Evolutionary conservation across 2,888 invertebrate species (phyloP).

Genomic region (Stramonita haemastoma): DNA sequence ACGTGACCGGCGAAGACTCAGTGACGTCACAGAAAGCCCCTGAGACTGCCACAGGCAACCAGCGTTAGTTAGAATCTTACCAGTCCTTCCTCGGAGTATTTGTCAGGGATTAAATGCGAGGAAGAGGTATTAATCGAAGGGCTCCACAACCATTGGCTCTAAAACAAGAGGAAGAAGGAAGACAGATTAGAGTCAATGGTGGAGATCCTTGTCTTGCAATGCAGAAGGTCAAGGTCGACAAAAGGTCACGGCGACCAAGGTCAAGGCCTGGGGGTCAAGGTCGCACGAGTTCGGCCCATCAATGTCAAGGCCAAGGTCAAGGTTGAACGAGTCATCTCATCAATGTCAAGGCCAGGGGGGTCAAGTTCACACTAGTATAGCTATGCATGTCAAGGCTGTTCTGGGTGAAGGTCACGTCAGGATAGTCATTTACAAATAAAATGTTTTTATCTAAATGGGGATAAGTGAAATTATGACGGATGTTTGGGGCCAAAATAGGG

Average conservation of each 20-base stretch:
- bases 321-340: neutral
- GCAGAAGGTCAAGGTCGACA: constrained; percentile 19
- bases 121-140: constrained; percentile 68
- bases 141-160: constrained; percentile 73
- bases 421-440: neutral
- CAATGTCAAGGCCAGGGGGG: neutral
- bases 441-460: neutral
- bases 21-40: constrained; percentile 49
- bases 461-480: neutral
- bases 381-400: constrained; percentile 17
- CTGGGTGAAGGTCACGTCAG: neutral
- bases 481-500: neutral
- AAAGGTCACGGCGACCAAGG: neutral
- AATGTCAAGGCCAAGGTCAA: too few relatives aligned
- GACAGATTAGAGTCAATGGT: constrained; percentile 11
- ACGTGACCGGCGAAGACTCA: constrained; percentile 44
- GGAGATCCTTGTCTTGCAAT: too few relatives aligned
- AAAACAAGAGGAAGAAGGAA: constrained; percentile 57
- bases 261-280: too few relatives aligned
- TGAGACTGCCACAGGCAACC: constrained; percentile 41
- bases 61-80: constrained; percentile 68
- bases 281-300: too few relatives aligned
- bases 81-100: constrained; percentile 73
- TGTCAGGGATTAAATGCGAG: constrained; percentile 73
- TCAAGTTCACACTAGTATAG: too few relatives aligned